Conservation (phyloP, 1,140 invertebrate species). For the Coelopa frigida region DNA sequence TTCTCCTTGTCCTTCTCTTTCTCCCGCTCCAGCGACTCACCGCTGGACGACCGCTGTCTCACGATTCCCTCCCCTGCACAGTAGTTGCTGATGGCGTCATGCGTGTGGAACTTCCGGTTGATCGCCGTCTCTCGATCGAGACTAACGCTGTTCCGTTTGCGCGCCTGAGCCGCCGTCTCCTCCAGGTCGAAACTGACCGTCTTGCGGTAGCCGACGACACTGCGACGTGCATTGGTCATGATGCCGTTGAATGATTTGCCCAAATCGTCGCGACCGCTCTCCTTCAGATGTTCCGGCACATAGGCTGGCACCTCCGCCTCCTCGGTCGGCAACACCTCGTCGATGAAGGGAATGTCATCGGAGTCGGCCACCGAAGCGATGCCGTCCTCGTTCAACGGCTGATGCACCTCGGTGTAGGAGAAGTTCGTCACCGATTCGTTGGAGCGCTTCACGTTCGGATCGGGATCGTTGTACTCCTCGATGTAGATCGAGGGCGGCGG, state of each 20-base stretch:
- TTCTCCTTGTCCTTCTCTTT: constrained; percentile 21
- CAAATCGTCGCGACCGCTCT: background rate
- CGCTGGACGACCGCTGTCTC: constrained; percentile 21
- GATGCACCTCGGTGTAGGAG: constrained; percentile 35
- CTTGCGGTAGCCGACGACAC: constrained; percentile 23
- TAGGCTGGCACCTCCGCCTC: constrained; percentile 19
- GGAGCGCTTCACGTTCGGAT: constrained; percentile 18
- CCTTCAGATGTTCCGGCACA: constrained; percentile 15
- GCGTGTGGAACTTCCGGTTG: constrained; percentile 40
- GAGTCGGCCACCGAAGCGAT: constrained; percentile 37
- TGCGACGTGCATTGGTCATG: constrained; percentile 7
- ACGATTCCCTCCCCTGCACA: constrained; percentile 1
- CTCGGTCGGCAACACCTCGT: constrained; percentile 32
- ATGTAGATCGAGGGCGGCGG: constrained; percentile 42
- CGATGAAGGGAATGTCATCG: constrained; percentile 42
- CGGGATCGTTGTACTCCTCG: constrained; percentile 40
- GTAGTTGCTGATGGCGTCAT: constrained; percentile 36
- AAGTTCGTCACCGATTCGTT: constrained; percentile 37
- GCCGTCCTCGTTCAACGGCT: constrained; percentile 40
- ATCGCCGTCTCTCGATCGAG: constrained; percentile 12
- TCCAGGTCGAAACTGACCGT: constrained; percentile 44
- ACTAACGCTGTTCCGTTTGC: background rate
- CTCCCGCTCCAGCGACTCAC: constrained; percentile 22
- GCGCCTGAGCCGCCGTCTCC: constrained; percentile 18
- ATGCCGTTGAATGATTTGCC: constrained; percentile 6